Percentiles rank a stretch among this genome's conserved stretches.
phyloP scores from a whole-genome alignment of 2,797 vertebrate genomes.

The Coluber constrictor region DNA sequence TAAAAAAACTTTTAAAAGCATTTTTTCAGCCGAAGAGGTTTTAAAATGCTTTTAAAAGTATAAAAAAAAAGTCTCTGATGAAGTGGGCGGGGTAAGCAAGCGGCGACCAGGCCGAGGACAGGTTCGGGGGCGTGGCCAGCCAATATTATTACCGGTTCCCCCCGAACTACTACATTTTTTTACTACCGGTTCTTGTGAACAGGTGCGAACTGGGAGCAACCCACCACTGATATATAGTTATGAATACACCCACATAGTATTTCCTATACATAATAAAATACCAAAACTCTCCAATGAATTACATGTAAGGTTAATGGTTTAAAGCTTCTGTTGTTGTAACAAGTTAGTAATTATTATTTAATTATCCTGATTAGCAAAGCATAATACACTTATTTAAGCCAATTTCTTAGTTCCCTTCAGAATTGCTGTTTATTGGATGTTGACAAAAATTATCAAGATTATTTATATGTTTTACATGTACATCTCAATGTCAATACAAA shows the following conservation, averaged over 20 bases:
- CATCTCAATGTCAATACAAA: neutral
- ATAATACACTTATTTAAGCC: neutral
- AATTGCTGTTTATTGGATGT: neutral
- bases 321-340: neutral
- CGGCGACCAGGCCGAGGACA: no score
- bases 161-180: no score
- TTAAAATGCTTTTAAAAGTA: no score
- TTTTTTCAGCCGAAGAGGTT: no score
- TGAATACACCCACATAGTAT: neutral
- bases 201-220: no score
- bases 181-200: no score
- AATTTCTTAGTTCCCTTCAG: neutral
- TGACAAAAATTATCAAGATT: neutral
- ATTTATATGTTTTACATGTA: neutral
- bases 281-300: neutral
- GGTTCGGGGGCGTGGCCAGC: no score
- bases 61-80: no score
- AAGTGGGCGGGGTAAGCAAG: no score
- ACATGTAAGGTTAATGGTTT: neutral
- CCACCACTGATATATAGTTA: no score
- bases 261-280: neutral
- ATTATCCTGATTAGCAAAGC: neutral
- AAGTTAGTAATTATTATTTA: neutral
- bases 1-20: no score
- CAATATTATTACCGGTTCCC: no score